phyloP scores from a whole-genome alignment of 2,113 vertebrate genomes.

The Campylorhamphus procurvoides region DNA sequence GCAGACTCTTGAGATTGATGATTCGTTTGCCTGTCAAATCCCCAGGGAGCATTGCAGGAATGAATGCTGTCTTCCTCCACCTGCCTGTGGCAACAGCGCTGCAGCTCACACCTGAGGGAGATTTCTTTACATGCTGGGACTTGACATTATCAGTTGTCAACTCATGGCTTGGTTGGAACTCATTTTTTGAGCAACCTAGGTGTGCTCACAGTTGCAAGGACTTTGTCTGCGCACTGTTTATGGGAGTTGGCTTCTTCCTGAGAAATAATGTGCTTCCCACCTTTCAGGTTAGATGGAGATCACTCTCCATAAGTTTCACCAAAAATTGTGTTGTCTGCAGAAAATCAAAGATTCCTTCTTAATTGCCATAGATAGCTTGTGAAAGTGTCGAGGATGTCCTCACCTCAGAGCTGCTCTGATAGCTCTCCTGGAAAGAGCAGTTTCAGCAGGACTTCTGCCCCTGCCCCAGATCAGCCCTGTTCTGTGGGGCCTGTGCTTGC shows the following conservation, averaged over 20 bases:
- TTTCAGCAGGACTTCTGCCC: neutral
- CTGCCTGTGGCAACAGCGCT: neutral
- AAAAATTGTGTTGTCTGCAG: neutral
- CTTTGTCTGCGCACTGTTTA: neutral
- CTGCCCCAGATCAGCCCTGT: fast-evolving
- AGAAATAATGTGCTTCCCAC: neutral
- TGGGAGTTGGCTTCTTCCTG: neutral
- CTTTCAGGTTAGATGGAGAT: neutral
- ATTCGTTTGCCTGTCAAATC: neutral
- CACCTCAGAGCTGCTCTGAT: neutral
- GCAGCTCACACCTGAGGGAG: neutral
- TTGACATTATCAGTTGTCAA: neutral
- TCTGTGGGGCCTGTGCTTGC: neutral
- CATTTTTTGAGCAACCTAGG: neutral
- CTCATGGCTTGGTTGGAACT: neutral
- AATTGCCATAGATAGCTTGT: neutral
- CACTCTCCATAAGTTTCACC: neutral
- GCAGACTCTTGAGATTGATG: neutral
- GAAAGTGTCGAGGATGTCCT: neutral
- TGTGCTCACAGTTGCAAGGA: neutral
- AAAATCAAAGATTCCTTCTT: neutral
- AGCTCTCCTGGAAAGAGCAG: neutral
- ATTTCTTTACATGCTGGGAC: neutral
- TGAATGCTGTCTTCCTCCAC: neutral
- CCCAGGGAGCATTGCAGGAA: neutral